A percentile compares a stretch with the other conserved stretches of the same genome.
phyloP scores from a whole-genome alignment of 2,113 vertebrate species.

The Ictalurus furcatus region DNA sequence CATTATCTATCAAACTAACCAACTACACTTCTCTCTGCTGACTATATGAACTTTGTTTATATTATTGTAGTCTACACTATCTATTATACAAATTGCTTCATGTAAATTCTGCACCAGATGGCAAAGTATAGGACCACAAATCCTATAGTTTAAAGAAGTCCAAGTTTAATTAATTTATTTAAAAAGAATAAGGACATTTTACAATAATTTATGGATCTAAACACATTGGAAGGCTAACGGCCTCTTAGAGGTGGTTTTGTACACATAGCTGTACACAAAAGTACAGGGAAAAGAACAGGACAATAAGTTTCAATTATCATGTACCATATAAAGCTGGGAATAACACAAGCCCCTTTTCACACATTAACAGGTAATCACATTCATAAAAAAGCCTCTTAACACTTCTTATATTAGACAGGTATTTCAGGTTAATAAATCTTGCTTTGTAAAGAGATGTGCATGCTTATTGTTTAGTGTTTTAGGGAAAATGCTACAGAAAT shows the following conservation, averaged over 20 bases:
- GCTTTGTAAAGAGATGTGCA: neutral
- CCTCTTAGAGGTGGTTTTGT: neutral
- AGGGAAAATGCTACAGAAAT: neutral
- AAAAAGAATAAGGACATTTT: neutral
- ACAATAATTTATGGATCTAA: neutral
- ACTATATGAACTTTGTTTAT: neutral
- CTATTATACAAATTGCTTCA: neutral
- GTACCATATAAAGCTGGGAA: neutral
- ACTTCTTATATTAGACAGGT: neutral
- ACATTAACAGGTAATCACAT: neutral
- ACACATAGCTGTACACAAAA: neutral
- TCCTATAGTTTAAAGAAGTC: no score
- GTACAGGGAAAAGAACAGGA: neutral
- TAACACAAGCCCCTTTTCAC: neutral
- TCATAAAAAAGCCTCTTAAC: neutral
- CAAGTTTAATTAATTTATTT: neutral
- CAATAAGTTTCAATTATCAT: neutral
- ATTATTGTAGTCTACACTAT: neutral
- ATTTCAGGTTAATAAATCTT: neutral
- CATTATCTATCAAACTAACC: neutral
- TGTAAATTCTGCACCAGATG: neutral
- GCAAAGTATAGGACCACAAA: neutral
- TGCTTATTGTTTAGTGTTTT: neutral
- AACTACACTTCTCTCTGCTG: neutral
- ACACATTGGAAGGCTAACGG: neutral